Evolutionary conservation across 2,888 invertebrate genomes (phyloP), one percentile per base, ranked within the genome.

Genomic region (Acanthococcus lagerstroemiae): DNA sequence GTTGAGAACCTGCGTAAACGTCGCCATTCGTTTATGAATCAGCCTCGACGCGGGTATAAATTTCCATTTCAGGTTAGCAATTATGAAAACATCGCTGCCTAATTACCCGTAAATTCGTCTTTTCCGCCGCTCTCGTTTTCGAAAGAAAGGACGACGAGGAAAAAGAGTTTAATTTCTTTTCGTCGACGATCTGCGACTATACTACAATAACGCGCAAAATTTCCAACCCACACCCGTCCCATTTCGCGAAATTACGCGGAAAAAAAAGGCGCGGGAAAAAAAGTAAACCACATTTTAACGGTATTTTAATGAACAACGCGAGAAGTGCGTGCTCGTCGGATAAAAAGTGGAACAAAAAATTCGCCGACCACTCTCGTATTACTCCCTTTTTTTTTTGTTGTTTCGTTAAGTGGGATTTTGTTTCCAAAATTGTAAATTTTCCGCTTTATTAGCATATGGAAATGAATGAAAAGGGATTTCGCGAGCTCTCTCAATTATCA

Each of bases 371-470:
- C 37, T 37, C 37, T 9, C n/a, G 37, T n/a, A 37, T 37, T 37
- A 37, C n/a, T n/a, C 12, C n/a, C n/a, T 37, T 37, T 37, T 37
- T 37, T n/a, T 12, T n/a, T 26, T 57, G 57, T 24, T 19, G 55
- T n/a, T 37, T 44, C 46, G 44, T 17, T 22, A 25, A 44, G 58
- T 46, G 45, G 58, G 45, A 58, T 58, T 58, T 58, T 45, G 48
- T 58, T 58, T 46, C 26, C 45, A 45, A 58, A 58, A 46, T 58
- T 58, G 24, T 44, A 58, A 46, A 58, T 58, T 46, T 58, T 58
- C 58, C 58, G 58, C 58, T 45, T 46, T 58, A 58, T 58, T 58
- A 58, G 58, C 58, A 58, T 58, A 58, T 58, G 58, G 44, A 58
- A 58, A 58, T 58, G 26, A 26, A 19, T 19, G 50, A 12, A 24